phyloP scores from a whole-genome alignment of 2,888 invertebrate genomes.

The Chromoteleia sp. region DNA sequence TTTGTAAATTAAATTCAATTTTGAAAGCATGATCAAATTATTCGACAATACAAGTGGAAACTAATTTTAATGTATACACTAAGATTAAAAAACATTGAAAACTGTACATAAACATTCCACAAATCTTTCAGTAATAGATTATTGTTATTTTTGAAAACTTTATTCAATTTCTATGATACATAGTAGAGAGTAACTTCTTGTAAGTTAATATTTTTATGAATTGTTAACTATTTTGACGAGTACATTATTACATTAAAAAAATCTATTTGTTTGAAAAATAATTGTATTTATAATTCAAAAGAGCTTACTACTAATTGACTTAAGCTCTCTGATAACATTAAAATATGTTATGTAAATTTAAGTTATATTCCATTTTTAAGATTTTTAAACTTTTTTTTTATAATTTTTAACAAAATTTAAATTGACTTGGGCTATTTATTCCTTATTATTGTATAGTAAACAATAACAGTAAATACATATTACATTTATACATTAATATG shows the following conservation, averaged over 20 bases:
- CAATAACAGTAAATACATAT: slow-evolving; percentile 38
- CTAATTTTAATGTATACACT: too few species aligned
- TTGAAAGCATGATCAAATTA: too few species aligned
- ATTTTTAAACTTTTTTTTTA: too few species aligned
- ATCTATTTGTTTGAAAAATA: not conserved
- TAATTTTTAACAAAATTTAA: too few species aligned
- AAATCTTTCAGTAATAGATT: too few species aligned
- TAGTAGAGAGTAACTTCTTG: slow-evolving; percentile 2
- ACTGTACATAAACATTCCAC: too few species aligned
- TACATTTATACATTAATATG: slow-evolving; percentile 49
- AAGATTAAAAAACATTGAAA: too few species aligned
- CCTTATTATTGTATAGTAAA: slow-evolving; percentile 25
- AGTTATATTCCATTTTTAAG: not conserved
- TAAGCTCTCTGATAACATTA: not conserved
- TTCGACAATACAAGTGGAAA: too few species aligned
- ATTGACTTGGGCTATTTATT: slow-evolving; percentile 2
- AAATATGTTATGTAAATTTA: not conserved
- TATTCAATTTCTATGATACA: slow-evolving; percentile 1
- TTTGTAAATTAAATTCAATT: too few species aligned
- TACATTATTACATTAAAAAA: not conserved
- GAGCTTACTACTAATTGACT: not conserved
- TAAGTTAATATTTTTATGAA: not conserved
- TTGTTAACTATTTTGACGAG: not conserved
- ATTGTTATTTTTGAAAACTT: slow-evolving; percentile 5
- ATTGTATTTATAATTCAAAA: not conserved